Base-by-base conservation (phyloP, 2,888 invertebrate species). In the Saturnia pavonia region DNA sequence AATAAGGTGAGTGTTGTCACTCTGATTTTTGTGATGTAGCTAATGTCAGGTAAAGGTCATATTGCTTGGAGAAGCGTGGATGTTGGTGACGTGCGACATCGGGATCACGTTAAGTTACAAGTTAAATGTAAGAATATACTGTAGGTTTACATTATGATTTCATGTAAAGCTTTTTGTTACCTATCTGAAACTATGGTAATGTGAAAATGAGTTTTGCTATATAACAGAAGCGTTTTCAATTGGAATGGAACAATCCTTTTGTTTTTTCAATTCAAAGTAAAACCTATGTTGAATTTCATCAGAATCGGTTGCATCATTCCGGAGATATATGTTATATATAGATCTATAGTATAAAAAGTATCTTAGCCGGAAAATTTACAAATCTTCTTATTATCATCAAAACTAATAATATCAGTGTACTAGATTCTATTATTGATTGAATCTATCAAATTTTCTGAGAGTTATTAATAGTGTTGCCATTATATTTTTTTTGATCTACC, bases 1-100 rank as follows among this genome's bases (percentile, higher is more conserved):
- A 89, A 89, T 80, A 92, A 91, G 90, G 93, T 93, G 79, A 82
- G 92, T 82, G 68, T 69, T 76, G 77, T 77, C 76, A 76, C 70
- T 70, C 77, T 72, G 54, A 74, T 74, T 75, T 74, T 75, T 75
- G 76, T 84, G 81, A 82, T 80, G 81, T 84, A 22, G 8, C 12
- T 60, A 89, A 89, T 88, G 66, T 69, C 69, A 71, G 34, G 67
- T 63, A 71, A 68, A 71, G 71, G 68, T 71, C 68, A 71, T n/a
- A 7, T 11, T 8, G 7, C 3, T 22, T 22, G 54, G 11, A 22
- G n/a, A 22, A 54, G 9, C 11, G 6, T 11, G n/a, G 54, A 22
- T 42, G n/a, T 70, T 42, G 42, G 6, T 25, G 16, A 19, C 9
- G 16, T 22, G 19, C 22, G 16, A 11, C 43, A 43, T 66, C 54